Conservation (phyloP, 1,140 invertebrate genomes). For the Glossosoma conforme region DNA sequence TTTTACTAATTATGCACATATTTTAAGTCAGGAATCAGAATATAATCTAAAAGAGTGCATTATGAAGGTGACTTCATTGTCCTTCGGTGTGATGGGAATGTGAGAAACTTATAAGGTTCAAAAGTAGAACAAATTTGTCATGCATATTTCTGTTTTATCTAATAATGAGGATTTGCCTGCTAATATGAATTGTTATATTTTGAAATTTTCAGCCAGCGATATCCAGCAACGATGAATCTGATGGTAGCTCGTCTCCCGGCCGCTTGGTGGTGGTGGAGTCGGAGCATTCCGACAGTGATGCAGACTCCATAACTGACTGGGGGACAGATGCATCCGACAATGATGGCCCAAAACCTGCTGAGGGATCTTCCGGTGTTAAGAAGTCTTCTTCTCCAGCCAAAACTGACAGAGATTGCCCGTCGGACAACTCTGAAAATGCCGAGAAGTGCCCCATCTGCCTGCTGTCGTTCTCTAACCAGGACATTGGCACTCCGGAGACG, state of each 20-base stretch:
- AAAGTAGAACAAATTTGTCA: no score
- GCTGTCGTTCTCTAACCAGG: slow-evolving; percentile 64
- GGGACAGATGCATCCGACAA: slow-evolving; percentile 4
- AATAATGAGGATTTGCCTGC: no score
- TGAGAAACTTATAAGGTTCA: no score
- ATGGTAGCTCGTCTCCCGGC: slow-evolving; percentile 1
- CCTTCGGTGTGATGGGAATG: no score
- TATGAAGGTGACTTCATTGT: no score
- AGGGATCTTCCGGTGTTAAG: slow-evolving; percentile 29
- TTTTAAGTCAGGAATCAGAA: no score
- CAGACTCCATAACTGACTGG: slow-evolving; percentile 4
- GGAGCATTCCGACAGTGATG: background rate
- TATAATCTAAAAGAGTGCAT: no score
- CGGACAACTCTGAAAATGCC: slow-evolving; percentile 63
- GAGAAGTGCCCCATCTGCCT: slow-evolving; percentile 85
- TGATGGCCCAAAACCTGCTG: slow-evolving; percentile 33
- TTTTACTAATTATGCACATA: no score
- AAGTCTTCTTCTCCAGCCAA: background rate
- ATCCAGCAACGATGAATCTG: background rate
- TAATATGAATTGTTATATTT: background rate
- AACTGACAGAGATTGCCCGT: slow-evolving; percentile 41
- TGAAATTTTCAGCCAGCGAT: background rate
- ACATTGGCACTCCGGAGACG: slow-evolving; percentile 75
- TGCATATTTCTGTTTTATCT: no score
- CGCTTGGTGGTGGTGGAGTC: background rate